Conservation (phyloP, 2,113 vertebrate species). For the Bufo gargarizans region DNA sequence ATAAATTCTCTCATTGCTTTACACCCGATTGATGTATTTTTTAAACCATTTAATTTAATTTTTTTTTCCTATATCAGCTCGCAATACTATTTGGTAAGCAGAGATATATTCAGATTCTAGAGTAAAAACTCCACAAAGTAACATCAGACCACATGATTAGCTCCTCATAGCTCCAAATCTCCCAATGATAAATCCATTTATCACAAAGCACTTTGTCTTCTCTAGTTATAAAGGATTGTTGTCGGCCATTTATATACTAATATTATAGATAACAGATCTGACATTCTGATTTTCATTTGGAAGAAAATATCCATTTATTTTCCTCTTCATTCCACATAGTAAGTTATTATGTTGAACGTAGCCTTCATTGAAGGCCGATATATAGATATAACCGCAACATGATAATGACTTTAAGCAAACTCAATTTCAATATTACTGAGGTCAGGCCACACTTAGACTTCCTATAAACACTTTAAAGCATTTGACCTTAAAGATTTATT, state of each 20-base stretch:
- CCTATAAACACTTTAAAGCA: neutral
- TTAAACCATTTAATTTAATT: neutral
- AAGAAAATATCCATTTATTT: constrained; percentile 2
- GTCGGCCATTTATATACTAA: neutral
- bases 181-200: neutral
- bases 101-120: neutral
- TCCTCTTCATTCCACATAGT: neutral
- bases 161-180: neutral
- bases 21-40: neutral
- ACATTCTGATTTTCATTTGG: constrained; percentile 3
- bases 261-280: constrained; percentile 20
- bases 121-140: neutral
- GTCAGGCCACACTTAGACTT: constrained; percentile 1
- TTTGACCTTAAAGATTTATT: constrained; percentile 37
- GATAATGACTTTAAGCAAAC: constrained; percentile 22
- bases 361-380: neutral
- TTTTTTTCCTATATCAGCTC: neutral
- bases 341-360: constrained; percentile 15
- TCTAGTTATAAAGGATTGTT: neutral
- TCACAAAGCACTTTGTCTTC: neutral
- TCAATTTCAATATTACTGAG: constrained; percentile 1
- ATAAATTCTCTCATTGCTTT: neutral
- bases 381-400: neutral
- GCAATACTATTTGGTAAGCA: neutral
- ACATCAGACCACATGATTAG: neutral